A percentile compares a stretch with the other conserved stretches of the same genome.
phyloP scores from a whole-genome alignment of 2,113 vertebrate species.

The Etia nguti region DNA sequence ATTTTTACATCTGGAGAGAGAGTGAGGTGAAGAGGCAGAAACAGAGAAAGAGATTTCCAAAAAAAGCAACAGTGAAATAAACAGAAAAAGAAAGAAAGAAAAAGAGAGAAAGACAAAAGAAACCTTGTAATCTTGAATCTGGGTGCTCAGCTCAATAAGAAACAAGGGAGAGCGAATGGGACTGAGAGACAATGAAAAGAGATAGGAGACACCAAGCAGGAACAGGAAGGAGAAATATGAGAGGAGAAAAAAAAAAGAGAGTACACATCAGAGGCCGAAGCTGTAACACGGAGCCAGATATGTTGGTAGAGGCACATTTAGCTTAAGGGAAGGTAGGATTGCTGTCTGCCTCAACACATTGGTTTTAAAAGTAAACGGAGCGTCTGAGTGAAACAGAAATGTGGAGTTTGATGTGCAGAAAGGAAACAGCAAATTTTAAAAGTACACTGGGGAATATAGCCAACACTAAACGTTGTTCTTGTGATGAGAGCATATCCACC shows the following conservation, averaged over 20 bases:
- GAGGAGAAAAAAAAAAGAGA: not conserved
- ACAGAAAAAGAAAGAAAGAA: not conserved
- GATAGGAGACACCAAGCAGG: not conserved
- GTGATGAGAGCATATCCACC: not conserved
- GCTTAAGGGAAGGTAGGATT: constrained; percentile 19
- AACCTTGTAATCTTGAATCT: not conserved
- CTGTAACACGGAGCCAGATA: not conserved
- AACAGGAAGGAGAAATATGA: not conserved
- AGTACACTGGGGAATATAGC: not conserved
- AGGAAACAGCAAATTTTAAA: constrained; percentile 6
- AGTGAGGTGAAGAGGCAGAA: not conserved
- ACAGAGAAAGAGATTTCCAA: not conserved
- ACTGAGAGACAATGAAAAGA: not conserved
- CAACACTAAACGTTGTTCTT: not conserved
- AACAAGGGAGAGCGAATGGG: not conserved
- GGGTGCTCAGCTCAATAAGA: constrained; percentile 11
- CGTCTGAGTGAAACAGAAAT: not conserved
- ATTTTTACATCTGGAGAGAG: not conserved
- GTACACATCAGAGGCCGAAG: not conserved
- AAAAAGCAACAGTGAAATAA: not conserved
- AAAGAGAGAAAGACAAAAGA: not conserved
- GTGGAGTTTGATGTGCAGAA: not conserved
- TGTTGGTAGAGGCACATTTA: constrained; percentile 13
- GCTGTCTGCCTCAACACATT: constrained; percentile 1
- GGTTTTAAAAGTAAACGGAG: not conserved